Percentiles rank a stretch among this genome's conserved stretches.
Evolutionary conservation across 2,888 invertebrate species (phyloP).

Genomic region (Balanococcus diminutus): DNA sequence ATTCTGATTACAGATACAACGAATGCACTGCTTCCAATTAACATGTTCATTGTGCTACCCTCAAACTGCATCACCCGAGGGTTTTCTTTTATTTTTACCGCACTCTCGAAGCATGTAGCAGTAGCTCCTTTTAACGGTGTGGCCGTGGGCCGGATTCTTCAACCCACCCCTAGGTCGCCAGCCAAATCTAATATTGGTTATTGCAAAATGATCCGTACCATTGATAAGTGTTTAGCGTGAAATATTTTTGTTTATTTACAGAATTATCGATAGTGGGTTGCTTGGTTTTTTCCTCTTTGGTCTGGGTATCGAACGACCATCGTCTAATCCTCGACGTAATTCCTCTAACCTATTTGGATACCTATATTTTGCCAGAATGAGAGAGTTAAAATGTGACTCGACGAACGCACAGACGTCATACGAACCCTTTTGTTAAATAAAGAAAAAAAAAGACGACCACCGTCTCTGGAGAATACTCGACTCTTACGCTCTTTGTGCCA

Average conservation of each 20-base stretch:
- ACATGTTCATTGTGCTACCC: conserved; percentile 54
- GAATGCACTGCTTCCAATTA: conserved; percentile 49
- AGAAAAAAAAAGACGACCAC: neutral
- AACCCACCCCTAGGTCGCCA: neutral
- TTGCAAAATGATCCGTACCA: conserved; percentile 50
- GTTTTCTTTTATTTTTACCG: conserved; percentile 36
- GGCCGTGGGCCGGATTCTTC: conserved; percentile 17
- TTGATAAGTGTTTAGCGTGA: conserved; percentile 37
- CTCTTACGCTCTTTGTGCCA: conserved; percentile 16
- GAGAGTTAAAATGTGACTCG: neutral
- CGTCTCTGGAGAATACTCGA: neutral
- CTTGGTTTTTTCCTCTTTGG: neutral
- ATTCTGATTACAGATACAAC: conserved; percentile 51
- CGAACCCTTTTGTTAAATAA: neutral
- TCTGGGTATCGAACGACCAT: neutral
- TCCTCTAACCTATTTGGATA: neutral
- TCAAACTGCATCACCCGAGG: conserved; percentile 11
- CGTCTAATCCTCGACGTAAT: neutral
- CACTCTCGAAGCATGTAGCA: neutral
- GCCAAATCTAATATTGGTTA: conserved; percentile 46
- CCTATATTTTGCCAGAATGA: neutral
- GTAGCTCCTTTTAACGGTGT: neutral
- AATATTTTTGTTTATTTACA: conserved; percentile 37
- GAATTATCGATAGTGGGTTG: conserved; percentile 15
- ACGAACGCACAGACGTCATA: neutral